Evolutionary conservation across 2,113 vertebrate genomes (phyloP).

Genomic region (Miniopterus natalensis): DNA sequence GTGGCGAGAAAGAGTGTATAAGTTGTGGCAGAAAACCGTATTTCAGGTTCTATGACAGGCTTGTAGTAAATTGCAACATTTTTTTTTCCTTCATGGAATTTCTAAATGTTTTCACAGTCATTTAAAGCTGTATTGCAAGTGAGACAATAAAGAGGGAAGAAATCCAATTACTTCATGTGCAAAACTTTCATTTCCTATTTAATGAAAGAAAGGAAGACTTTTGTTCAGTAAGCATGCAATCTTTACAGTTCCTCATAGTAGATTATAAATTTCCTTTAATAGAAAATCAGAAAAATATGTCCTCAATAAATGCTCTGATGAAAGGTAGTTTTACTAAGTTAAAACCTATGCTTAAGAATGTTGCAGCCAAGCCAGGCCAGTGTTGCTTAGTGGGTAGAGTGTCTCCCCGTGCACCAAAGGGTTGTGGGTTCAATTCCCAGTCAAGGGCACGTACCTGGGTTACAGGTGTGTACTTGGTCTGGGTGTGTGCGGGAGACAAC

Average conservation of each 20-base stretch:
- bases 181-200: constrained; percentile 82
- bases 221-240: constrained; percentile 77
- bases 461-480: too few species aligned
- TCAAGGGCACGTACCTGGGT: too few species aligned
- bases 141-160: constrained; percentile 81
- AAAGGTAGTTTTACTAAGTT: constrained; percentile 59
- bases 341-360: neutral
- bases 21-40: constrained; percentile 72
- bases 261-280: constrained; percentile 85
- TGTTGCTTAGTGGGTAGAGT: too few species aligned
- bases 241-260: constrained; percentile 73
- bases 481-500: too few species aligned
- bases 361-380: neutral
- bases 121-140: constrained; percentile 85
- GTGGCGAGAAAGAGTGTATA: constrained; percentile 54
- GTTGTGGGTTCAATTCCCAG: too few species aligned
- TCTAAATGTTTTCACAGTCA: constrained; percentile 84
- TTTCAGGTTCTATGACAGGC: constrained; percentile 73
- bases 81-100: constrained; percentile 79
- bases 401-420: too few species aligned
- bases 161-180: constrained; percentile 87
- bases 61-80: constrained; percentile 80
- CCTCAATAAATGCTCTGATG: constrained; percentile 69
- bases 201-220: constrained; percentile 82
- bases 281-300: constrained; percentile 74